Base-by-base conservation (phyloP, 1,140 invertebrate genomes). In the Plodia interpunctella region DNA sequence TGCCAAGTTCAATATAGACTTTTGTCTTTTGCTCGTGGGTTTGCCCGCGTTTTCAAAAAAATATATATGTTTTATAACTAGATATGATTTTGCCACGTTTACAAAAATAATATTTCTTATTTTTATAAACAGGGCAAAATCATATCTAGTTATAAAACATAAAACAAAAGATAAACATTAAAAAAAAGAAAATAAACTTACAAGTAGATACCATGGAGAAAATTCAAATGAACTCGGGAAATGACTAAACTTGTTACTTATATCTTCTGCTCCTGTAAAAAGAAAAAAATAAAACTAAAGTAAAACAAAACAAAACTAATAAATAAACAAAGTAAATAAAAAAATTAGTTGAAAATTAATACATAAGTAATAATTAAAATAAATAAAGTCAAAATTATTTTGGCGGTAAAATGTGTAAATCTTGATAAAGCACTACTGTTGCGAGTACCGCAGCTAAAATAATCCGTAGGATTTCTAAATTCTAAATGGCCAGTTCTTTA, bases 131-230 rank as follows among this genome's bases (percentile, higher is more conserved):
- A 32, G 30, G 30, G 9, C 13, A 17, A 44, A 15, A 15, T 44
- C 0, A 25, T n/a, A 25, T 11, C 13, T 35, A 66, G 62, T 32
- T 49, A 59, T 59, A 71, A 66, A 35, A 57, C 32, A 60, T 55
- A 50, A 59, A 15, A 68, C 63, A 55, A 62, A n/a, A 63, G 63
- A 63, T 52, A 63, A 59, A 60, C 28, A 17, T 15, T 44, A 62
- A 65, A 59, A 50, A 64, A 69, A 75, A 72, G 72, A 77, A 78
- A 67, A 56, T 61, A 75, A 78, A 83, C 82, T 83, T 80, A 87
- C 80, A 87, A 72, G 72, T 74, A 63, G 77, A 79, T 67, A 87
- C 80, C 82, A 83, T 85, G 80, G 71, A 76, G 80, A 62, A 65
- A 80, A 83, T 59, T 80, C 76, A 83, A 77, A 76, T 65, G 54